These are phyloP conservation scores for Samia ricini DNA, from an alignment of 1,140 invertebrate species.

Conservation along the genomic window DNA sequence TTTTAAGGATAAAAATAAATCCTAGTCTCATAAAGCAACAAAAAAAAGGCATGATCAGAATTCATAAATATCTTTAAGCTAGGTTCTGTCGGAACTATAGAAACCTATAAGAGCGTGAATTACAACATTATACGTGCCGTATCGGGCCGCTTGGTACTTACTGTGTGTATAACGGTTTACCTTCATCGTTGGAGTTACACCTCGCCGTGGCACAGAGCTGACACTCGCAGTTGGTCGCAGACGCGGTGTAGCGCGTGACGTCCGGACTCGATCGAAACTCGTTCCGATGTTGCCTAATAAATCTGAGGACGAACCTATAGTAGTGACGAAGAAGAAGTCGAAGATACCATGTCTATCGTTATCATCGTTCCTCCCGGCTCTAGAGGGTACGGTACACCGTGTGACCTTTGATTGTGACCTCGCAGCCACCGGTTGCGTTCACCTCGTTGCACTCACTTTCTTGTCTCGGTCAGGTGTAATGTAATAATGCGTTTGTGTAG, in stretches of 20 bases:
- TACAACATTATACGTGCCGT: conserved; percentile 16
- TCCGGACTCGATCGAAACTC: conserved; percentile 44
- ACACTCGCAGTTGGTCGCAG: conserved; percentile 47
- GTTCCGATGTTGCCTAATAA: conserved; percentile 64
- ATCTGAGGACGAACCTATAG: conserved; percentile 61
- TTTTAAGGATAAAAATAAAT: no score
- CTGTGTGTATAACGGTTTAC: conserved; percentile 48
- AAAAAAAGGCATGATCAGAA: background rate
- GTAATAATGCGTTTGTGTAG: conserved; percentile 60
- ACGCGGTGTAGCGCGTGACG: conserved; percentile 58
- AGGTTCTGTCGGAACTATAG: background rate
- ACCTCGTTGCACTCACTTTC: conserved; percentile 65
- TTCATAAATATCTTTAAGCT: background rate
- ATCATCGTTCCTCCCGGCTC: conserved; percentile 63
- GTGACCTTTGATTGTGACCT: conserved; percentile 68
- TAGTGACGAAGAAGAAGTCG: conserved; percentile 71
- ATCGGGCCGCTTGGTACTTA: background rate
- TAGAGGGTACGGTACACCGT: conserved; percentile 63
- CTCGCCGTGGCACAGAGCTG: conserved; percentile 36
- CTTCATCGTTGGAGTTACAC: conserved; percentile 43
- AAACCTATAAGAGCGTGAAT: conserved; percentile 4
- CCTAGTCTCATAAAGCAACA: background rate
- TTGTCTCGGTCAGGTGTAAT: conserved; percentile 70
- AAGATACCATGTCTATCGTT: conserved; percentile 71
- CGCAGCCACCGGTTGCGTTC: conserved; percentile 64